Base-by-base conservation (phyloP, 2,113 vertebrate genomes). In the Elachura formosa region DNA sequence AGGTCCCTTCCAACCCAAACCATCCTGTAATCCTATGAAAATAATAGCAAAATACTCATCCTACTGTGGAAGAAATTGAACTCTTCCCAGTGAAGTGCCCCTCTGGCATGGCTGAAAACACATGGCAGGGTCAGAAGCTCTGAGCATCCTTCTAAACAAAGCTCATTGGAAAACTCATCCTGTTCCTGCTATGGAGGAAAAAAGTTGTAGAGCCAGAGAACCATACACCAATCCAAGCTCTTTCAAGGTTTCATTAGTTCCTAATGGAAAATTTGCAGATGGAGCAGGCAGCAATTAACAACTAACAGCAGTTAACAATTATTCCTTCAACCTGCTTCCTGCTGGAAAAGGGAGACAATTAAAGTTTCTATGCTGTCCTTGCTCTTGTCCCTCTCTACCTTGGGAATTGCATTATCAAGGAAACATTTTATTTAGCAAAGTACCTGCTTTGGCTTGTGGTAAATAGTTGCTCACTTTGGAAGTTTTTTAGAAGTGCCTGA, bases 251-350 rank as follows among this genome's bases (percentile, higher is more conserved):
- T 80, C 90, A 85, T 83, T 87, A 91, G 71, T 43, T 95, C 82
- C 82, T 94, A 80, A 71, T 83, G 78, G 89, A 80, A 93, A 84
- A 34, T 67, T 71, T 90, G 54, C 93, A 94, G 89, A 90, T 51
- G 80, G 63, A 68, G 74, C 51, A 91, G 93, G 84, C 77, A 94
- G 93, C 87, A 95, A 94, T 90, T 90, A 94, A 86, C 79, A 94
- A 94, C 95, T 96, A 94, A 63, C 52, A 84, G 58, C 62, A 91
- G 89, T 94, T 95, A 96, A 90, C 85, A 95, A 91, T 87, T 91
- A 94, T 48, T 93, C 61, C 67, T 96, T 91, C 75, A 63, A 14
- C 75, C 74, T 81, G 63, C 75, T 89, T 96, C 89, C 95, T 96
- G 87, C 51, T 96, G 90, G 72, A 96, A 87, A 90, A 67, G 14